Evolutionary conservation across 2,888 invertebrate species (phyloP), one percentile per base, ranked within the genome.

Genomic region (Tethea ocularis): DNA sequence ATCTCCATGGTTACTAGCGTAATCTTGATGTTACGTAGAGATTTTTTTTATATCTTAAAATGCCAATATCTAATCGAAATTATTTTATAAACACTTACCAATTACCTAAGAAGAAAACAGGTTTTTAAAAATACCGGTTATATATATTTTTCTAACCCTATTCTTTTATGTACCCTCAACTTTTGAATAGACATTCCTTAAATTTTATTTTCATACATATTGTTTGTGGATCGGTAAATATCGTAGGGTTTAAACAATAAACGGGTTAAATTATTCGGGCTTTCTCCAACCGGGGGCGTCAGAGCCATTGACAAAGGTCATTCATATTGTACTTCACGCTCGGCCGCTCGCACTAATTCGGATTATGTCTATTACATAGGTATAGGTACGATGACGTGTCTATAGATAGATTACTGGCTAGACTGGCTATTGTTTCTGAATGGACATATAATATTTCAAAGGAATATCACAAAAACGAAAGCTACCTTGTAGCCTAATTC

Each of bases 271-370:
- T 86, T 84, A 88, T 88, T 87, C 80, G 80, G 81, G 76, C 65
- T 62, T 73, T 66, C 76, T 74, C 74, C 66, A 63, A 74, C 75
- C 67, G 69, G 71, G 80, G 80, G 86, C 86, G 86, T 86, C 87
- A 84, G 82, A 74, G 67, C 78, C 82, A 86, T 86, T 88, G 88
- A 89, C 89, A 89, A 88, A 89, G 89, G 89, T 89, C 89, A 89
- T 89, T 86, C 89, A 88, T 89, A 89, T 84, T 88, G 87, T 87
- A 84, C 77, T 82, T 86, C 83, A 83, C 84, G 89, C 84, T 86
- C 74, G 78, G 78, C 77, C 79, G 85, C 81, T 69, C 82, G 75
- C 83, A 83, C 86, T 89, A 88, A 90, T 88, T 87, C 83, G 77
- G 82, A 87, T 86, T 88, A 87, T 78, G 75, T 73, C 82, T 79